Evolutionary conservation across 2,113 vertebrate genomes (phyloP).

Genomic region (Ptilonorhynchus violaceus): DNA sequence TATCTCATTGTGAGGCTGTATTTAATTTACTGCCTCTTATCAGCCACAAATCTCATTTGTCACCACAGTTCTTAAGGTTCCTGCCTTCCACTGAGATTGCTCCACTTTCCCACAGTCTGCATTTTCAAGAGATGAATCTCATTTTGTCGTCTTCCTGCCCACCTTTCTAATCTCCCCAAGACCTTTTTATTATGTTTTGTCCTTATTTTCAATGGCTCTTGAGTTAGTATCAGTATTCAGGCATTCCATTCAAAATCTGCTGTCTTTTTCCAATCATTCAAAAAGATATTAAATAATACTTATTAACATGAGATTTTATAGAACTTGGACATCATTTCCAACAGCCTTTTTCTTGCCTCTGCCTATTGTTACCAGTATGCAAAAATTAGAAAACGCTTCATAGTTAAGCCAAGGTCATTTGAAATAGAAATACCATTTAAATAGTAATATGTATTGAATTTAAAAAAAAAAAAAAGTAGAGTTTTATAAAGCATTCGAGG

Average conservation of each 20-base stretch:
- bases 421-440: not conserved
- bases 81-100: not conserved
- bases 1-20: not conserved
- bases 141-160: not conserved
- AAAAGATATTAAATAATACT: not conserved
- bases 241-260: not conserved
- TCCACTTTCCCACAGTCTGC: not conserved
- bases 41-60: conserved; percentile 3
- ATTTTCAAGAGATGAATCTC: not conserved
- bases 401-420: not conserved
- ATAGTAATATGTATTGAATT: not conserved
- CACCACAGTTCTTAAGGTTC: not conserved
- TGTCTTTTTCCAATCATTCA: not conserved
- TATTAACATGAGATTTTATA: not conserved
- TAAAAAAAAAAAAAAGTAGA: no score
- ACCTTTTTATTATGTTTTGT: not conserved
- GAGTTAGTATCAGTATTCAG: not conserved
- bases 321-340: not conserved
- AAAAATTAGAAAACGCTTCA: not conserved
- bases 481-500: not conserved
- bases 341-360: not conserved
- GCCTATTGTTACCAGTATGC: not conserved
- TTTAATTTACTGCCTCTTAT: conserved; percentile 2
- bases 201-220: not conserved
- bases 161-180: not conserved